Evolutionary conservation across 1,140 invertebrate species (phyloP).

Genomic region (Platorchestia sp.): DNA sequence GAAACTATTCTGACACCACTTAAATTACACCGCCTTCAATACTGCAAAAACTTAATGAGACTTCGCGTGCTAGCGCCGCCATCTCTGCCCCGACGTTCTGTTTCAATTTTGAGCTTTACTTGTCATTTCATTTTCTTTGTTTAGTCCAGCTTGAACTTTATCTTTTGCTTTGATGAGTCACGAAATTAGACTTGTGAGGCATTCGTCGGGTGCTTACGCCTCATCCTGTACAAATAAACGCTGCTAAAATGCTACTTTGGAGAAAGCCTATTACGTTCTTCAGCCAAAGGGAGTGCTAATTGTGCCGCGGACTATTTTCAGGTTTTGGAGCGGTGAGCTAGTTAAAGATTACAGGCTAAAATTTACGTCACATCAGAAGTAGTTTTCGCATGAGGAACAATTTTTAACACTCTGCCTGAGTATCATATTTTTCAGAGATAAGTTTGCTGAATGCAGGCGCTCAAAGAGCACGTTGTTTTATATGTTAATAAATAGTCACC

Average conservation of each 20-base stretch:
- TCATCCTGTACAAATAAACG: background rate
- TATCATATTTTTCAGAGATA: background rate
- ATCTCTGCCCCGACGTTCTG: background rate
- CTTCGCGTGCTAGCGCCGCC: conserved; percentile 1
- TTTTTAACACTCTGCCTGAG: background rate
- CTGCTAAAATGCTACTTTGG: background rate
- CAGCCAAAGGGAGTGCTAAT: background rate
- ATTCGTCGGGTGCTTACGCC: background rate
- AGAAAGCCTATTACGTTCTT: background rate
- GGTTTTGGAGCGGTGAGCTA: background rate
- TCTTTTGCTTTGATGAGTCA: background rate
- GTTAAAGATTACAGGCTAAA: background rate
- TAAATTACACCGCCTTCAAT: conserved; percentile 44
- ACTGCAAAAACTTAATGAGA: conserved; percentile 41
- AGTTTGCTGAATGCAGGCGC: background rate
- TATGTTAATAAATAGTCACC: background rate
- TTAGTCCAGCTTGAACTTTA: background rate
- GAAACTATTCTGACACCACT: conserved; percentile 53
- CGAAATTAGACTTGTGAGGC: background rate
- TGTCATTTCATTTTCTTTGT: background rate
- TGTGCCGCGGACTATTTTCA: background rate
- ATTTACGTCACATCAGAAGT: background rate
- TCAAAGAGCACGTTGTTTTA: background rate
- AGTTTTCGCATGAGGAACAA: background rate
- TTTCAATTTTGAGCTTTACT: conserved; percentile 9